Conservation (phyloP, 2,797 vertebrate genomes). For the Buceros bicornis region DNA sequence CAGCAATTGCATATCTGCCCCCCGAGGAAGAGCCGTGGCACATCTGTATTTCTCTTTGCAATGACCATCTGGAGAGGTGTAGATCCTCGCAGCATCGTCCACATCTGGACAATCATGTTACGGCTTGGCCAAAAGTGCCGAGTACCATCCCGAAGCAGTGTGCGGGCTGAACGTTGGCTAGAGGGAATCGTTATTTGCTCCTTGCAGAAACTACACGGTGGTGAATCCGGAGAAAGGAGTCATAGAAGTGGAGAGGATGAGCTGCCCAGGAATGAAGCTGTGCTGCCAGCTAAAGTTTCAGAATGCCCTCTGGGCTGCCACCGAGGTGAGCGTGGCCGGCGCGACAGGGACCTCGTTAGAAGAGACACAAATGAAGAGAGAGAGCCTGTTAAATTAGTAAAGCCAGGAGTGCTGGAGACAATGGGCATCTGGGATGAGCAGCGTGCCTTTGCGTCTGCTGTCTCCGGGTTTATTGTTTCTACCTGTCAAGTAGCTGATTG, state of each 20-base stretch:
- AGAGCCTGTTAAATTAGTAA: not conserved
- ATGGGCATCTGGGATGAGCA: not conserved
- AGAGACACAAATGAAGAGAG: not conserved
- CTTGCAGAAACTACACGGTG: constrained; percentile 92
- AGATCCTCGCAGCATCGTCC: not conserved
- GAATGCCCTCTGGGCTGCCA: constrained; percentile 92
- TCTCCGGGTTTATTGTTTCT: not conserved
- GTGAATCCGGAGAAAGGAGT: constrained; percentile 92
- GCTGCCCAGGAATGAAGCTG: constrained; percentile 88
- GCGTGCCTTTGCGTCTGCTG: not conserved
- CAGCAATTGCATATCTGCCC: not conserved
- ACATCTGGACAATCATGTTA: not conserved
- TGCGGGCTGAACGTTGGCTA: not conserved
- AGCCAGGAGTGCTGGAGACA: not conserved
- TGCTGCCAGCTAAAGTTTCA: constrained; percentile 93
- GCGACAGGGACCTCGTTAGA: not conserved
- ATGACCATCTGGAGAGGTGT: not conserved
- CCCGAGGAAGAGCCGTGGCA: not conserved
- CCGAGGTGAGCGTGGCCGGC: constrained; percentile 83
- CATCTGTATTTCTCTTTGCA: not conserved
- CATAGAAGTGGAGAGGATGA: constrained; percentile 90
- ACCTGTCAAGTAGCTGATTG: not conserved
- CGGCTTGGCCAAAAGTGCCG: not conserved
- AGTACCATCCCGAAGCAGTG: rapidly evolving
- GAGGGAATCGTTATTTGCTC: not conserved